These are phyloP conservation scores for Polymixis lichenea DNA, from an alignment of 2,888 invertebrate genomes.

Conservation along the genomic window DNA sequence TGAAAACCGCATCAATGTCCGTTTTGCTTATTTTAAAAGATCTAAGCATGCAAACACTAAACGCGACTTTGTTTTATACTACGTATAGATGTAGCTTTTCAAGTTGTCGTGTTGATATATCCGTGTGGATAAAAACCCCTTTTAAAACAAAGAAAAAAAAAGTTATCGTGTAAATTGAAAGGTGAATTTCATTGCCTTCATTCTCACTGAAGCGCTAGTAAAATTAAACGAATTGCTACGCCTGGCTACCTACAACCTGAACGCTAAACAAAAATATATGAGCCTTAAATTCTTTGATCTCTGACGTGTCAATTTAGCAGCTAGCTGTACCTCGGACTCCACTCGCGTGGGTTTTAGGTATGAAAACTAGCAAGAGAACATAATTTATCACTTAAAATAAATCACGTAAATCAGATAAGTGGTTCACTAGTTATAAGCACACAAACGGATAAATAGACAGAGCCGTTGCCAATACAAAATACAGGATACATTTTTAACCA, in stretches of 20 bases:
- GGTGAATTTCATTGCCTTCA: neutral
- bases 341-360: conserved; percentile 9
- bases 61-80: too few relatives aligned
- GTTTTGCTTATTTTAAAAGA: too few relatives aligned
- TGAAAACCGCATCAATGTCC: too few relatives aligned
- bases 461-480: neutral
- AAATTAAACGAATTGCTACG: neutral
- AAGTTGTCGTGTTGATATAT: too few relatives aligned
- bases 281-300: too few relatives aligned
- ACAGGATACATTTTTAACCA: too few relatives aligned
- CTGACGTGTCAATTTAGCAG: neutral
- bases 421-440: conserved; percentile 33
- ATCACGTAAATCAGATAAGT: conserved; percentile 45
- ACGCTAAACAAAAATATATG: neutral
- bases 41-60: too few relatives aligned
- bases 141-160: too few relatives aligned
- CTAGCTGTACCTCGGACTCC: neutral
- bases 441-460: conserved; percentile 14
- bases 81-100: too few relatives aligned
- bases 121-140: too few relatives aligned
- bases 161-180: neutral
- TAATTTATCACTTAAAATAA: conserved; percentile 47
- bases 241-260: neutral
- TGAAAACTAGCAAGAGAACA: conserved; percentile 16
- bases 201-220: neutral